Evolutionary conservation across 2,888 invertebrate species (phyloP), one percentile per base, ranked within the genome.

Genomic region (Drosophila demipolita): DNA sequence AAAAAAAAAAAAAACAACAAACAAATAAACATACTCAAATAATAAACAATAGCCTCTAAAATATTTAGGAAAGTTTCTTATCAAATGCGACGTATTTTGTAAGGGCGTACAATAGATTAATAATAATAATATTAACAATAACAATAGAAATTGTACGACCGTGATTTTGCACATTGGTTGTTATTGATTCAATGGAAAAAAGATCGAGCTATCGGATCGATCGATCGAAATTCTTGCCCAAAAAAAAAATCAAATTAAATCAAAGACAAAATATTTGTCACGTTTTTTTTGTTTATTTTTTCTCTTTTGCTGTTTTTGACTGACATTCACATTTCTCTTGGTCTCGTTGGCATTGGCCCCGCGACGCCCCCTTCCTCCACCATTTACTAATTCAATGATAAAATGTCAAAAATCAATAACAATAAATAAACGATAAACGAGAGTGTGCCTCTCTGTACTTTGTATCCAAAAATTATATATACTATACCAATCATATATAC

Each of bases 381-480:
- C 67, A 64, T 64, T 80, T 64, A 66, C 75, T 88, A 90, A 90
- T 89, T 90, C 90, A 90, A 90, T 89, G 89, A 88, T 89, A 87
- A 89, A 89, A 90, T 88, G 88, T 88, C 88, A 89, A 88, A 90
- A 88, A 90, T 90, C 90, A 90, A 89, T 88, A 89, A 89, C 79
- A 81, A 89, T 90, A 90, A 88, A 90, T 83, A 89, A 85, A 88
- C 74, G 79, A 88, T 81, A 88, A 88, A 89, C 76, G 81, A 79
- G 80, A 83, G 75, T 83, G 68, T 76, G 71, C 73, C 70, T 66
- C 38, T 32, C 67, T 79, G 82, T 87, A 86, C 89, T 86, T 86
- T 86, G 86, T 82, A 86, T 84, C 74, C 83, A 54, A 60, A 59
- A 59, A 49, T 26, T n/a, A 29, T 32, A 29, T 55, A 40, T 40